These are phyloP conservation scores for Saturnia japonica DNA, from an alignment of 2,888 invertebrate species.

Conservation along the genomic window DNA sequence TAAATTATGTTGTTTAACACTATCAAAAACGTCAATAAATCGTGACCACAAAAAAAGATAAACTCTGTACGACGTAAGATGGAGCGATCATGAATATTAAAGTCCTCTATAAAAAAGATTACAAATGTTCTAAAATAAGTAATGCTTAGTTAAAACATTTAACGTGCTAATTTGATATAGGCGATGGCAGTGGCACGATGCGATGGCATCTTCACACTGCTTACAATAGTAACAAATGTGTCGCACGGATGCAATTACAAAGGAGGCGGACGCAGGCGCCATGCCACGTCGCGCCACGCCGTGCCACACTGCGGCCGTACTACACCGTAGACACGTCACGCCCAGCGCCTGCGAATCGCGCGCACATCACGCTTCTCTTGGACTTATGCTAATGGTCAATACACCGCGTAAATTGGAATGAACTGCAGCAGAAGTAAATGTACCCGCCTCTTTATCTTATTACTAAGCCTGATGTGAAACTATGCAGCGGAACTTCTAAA, in stretches of 20 bases:
- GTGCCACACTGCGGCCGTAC: slow-evolving; percentile 22
- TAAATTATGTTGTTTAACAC: too few relatives aligned
- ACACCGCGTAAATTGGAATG: slow-evolving; percentile 79
- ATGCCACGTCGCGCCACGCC: slow-evolving; percentile 17
- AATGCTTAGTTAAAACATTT: slow-evolving; percentile 36
- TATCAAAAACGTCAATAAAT: neutral
- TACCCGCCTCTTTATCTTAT: slow-evolving; percentile 79
- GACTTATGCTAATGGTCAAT: slow-evolving; percentile 80
- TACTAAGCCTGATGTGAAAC: slow-evolving; percentile 53
- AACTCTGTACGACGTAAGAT: neutral
- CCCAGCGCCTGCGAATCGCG: slow-evolving; percentile 65
- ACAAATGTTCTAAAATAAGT: neutral
- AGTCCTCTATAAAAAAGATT: neutral
- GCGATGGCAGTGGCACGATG: slow-evolving; percentile 60
- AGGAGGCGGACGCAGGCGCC: slow-evolving; percentile 37
- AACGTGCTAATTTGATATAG: slow-evolving; percentile 76
- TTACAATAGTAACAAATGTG: slow-evolving; percentile 81
- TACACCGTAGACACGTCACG: slow-evolving; percentile 49
- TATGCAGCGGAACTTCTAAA: slow-evolving; percentile 41
- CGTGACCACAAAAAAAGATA: neutral
- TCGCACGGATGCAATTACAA: slow-evolving; percentile 74
- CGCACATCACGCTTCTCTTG: slow-evolving; percentile 72
- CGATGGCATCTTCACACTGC: slow-evolving; percentile 80
- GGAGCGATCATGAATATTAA: neutral
- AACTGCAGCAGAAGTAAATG: slow-evolving; percentile 76